Percentiles rank a stretch among this genome's conserved stretches.
These are phyloP conservation scores for Thalassophryne amazonica DNA, from an alignment of 2,797 vertebrate genomes.

Conservation along the genomic window DNA sequence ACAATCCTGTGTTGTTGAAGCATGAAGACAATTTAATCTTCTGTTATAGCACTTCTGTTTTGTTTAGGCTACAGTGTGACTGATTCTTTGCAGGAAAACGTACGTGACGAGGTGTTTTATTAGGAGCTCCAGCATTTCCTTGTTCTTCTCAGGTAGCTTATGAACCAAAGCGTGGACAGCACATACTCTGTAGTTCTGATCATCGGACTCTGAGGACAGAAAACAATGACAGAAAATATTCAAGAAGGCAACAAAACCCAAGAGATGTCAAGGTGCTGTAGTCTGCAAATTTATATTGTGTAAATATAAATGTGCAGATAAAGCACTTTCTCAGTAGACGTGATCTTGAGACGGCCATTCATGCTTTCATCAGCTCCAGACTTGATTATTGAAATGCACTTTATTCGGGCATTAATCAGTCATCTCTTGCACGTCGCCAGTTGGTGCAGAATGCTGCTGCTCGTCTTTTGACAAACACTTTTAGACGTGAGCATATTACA, in stretches of 20 bases:
- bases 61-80: constrained; percentile 4
- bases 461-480: no score
- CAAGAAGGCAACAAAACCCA: not conserved
- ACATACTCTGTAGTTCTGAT: constrained; percentile 94
- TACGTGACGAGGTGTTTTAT: constrained; percentile 95
- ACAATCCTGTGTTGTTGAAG: not conserved
- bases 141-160: constrained; percentile 91
- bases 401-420: no score
- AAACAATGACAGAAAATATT: not conserved
- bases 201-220: constrained; percentile 87
- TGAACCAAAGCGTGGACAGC: constrained; percentile 91
- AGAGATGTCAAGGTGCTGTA: not conserved
- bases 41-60: not conserved
- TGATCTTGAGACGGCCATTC: no score
- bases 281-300: no score
- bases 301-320: no score
- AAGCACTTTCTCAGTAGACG: no score
- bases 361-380: no score
- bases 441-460: no score
- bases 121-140: constrained; percentile 94
- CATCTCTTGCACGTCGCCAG: no score
- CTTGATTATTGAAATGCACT: no score
- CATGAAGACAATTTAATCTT: constrained; percentile 23
- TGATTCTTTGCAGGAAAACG: constrained; percentile 28
- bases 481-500: no score